Conservation (phyloP, 2,888 invertebrate species). For the Bunonema sp. region DNA sequence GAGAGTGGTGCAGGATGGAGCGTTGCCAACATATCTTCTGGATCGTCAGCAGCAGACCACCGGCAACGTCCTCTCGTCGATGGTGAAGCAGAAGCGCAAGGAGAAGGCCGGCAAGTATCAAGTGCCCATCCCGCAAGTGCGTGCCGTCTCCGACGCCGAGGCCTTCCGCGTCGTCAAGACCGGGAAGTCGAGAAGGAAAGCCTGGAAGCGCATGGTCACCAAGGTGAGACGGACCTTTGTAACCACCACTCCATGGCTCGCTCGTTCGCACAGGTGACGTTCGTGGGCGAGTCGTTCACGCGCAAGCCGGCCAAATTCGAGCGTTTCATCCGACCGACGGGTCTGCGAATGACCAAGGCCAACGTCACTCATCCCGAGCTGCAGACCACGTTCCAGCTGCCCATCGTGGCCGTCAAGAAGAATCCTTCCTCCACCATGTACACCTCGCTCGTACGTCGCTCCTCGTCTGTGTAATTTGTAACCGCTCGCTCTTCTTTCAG, state of each 20-base stretch:
- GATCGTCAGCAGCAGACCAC: slow-evolving; percentile 84
- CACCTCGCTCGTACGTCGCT: slow-evolving; percentile 64
- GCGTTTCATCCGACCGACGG: slow-evolving; percentile 90
- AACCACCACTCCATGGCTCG: too few relatives aligned
- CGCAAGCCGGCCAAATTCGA: slow-evolving; percentile 98
- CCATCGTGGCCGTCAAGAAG: slow-evolving; percentile 95
- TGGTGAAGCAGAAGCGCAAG: slow-evolving; percentile 97
- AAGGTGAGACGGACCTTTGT: slow-evolving; percentile 62
- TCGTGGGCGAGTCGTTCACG: slow-evolving; percentile 92
- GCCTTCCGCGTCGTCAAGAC: slow-evolving; percentile 61
- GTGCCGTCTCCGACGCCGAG: slow-evolving; percentile 86
- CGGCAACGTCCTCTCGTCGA: slow-evolving; percentile 88
- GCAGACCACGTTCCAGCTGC: slow-evolving; percentile 88
- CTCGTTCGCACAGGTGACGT: slow-evolving; percentile 51
- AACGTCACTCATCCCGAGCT: slow-evolving; percentile 98
- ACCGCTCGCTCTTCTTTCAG: slow-evolving; percentile 64
- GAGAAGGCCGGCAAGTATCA: slow-evolving; percentile 99
- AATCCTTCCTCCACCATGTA: slow-evolving; percentile 94
- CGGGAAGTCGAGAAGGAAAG: slow-evolving; percentile 55
- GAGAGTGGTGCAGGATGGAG: slow-evolving; percentile 63
- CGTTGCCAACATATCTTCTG: slow-evolving; percentile 82
- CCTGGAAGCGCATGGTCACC: slow-evolving; percentile 98
- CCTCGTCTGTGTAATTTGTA: background rate
- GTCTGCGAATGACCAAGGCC: slow-evolving; percentile 52
- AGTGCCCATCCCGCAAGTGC: slow-evolving; percentile 93